Evolutionary conservation across 2,888 invertebrate genomes (phyloP).

Genomic region (Phymatocera aterrima): DNA sequence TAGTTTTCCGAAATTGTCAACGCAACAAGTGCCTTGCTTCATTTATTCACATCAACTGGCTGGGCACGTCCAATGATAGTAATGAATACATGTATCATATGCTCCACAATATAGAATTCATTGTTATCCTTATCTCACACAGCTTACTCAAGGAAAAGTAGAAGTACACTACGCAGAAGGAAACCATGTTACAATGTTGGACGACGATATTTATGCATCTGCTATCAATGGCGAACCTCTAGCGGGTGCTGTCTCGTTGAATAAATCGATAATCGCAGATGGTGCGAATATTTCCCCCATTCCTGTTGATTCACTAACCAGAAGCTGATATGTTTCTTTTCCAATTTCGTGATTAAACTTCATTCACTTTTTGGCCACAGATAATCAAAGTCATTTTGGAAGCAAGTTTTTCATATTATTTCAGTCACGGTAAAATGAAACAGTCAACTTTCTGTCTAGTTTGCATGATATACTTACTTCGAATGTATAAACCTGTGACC

Average conservation of each 20-base stretch:
- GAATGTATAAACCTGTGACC: not conserved
- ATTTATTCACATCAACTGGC: not conserved
- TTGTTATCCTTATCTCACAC: constrained; percentile 51
- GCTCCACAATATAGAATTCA: not conserved
- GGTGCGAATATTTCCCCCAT: constrained; percentile 59
- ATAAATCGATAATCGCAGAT: constrained; percentile 60
- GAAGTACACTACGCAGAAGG: constrained; percentile 83
- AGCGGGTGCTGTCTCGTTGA: constrained; percentile 62
- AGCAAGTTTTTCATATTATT: not conserved
- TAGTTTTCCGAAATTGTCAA: not conserved
- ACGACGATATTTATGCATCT: constrained; percentile 80
- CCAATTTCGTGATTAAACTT: not conserved
- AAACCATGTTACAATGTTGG: constrained; percentile 83
- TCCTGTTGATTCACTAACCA: not conserved
- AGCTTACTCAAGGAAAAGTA: constrained; percentile 77
- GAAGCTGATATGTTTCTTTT: constrained; percentile 4
- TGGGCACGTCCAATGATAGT: not conserved
- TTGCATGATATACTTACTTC: not conserved
- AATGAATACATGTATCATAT: not conserved
- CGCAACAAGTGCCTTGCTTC: not conserved
- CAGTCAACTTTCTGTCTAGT: not conserved
- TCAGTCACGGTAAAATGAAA: not conserved
- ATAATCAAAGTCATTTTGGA: not conserved
- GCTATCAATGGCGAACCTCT: constrained; percentile 67
- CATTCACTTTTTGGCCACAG: not conserved